Conservation (phyloP, 1,140 invertebrate genomes). For the Drosophila mojavensis region DNA sequence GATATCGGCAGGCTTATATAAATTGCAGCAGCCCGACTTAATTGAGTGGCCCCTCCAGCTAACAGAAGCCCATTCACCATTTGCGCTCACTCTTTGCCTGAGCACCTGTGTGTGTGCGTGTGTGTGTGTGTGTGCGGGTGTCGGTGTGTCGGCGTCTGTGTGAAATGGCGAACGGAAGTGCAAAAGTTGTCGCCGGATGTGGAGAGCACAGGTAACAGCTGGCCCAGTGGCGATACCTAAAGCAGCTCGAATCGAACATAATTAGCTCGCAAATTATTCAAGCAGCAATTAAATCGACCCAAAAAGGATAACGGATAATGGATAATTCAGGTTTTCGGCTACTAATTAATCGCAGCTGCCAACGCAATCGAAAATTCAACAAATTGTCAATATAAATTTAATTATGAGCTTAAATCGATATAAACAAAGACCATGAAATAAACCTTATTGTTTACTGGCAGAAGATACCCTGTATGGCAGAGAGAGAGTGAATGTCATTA, state of each 20-base stretch:
- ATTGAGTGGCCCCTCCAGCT: slow-evolving; percentile 48
- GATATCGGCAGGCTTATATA: slow-evolving; percentile 67
- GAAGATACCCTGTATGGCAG: neutral
- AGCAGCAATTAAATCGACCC: slow-evolving; percentile 47
- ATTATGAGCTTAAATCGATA: slow-evolving; percentile 8
- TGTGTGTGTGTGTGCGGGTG: slow-evolving; percentile 7
- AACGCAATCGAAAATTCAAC: slow-evolving; percentile 11
- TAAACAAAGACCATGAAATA: neutral
- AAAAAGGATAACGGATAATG: slow-evolving; percentile 31
- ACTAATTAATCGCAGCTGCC: slow-evolving; percentile 56
- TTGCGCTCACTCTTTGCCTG: neutral
- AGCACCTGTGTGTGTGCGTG: slow-evolving; percentile 15
- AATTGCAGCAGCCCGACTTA: slow-evolving; percentile 56
- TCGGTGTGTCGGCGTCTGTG: slow-evolving; percentile 1
- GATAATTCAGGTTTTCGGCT: slow-evolving; percentile 57
- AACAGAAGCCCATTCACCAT: slow-evolving; percentile 24
- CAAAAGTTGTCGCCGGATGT: slow-evolving; percentile 62
- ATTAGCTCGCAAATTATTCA: slow-evolving; percentile 60
- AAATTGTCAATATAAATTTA: slow-evolving; percentile 21
- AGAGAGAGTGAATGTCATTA: too few species aligned
- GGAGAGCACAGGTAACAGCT: slow-evolving; percentile 40
- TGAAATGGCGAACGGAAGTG: slow-evolving; percentile 47
- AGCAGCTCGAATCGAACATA: slow-evolving; percentile 45
- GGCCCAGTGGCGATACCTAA: slow-evolving; percentile 14
- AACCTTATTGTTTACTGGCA: neutral